phyloP scores from a whole-genome alignment of 2,113 vertebrate species.

The Anoplopoma fimbria region DNA sequence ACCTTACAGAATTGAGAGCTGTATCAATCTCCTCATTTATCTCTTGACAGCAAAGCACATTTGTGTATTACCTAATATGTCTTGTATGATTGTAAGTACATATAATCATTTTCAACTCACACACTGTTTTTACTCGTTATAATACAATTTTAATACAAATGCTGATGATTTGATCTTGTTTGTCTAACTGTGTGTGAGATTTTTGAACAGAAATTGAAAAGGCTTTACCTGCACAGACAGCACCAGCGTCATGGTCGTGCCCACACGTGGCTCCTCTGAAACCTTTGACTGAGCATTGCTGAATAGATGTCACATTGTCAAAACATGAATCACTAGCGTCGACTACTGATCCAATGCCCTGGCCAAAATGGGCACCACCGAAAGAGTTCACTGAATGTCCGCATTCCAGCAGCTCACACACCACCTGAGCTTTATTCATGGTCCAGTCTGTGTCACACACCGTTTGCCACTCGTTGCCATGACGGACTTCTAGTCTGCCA shows the following conservation, averaged over 20 bases:
- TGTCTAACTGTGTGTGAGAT: background rate
- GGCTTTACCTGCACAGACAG: constrained; percentile 66
- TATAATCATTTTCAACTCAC: background rate
- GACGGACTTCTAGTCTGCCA: constrained; percentile 78
- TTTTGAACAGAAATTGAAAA: background rate
- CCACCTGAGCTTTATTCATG: constrained; percentile 61
- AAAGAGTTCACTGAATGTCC: constrained; percentile 30
- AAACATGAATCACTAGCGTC: constrained; percentile 63
- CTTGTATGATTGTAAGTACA: background rate
- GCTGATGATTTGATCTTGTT: background rate
- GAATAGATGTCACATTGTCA: constrained; percentile 40
- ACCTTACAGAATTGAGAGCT: background rate
- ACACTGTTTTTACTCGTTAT: background rate
- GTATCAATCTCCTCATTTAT: background rate
- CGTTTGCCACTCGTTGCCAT: constrained; percentile 65
- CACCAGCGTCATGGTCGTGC: constrained; percentile 60
- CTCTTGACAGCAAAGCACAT: background rate
- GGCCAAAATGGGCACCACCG: constrained; percentile 44
- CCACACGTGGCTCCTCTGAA: constrained; percentile 55
- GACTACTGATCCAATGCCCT: constrained; percentile 61
- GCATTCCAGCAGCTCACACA: constrained; percentile 73
- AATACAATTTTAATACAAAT: background rate
- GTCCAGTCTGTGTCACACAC: constrained; percentile 77
- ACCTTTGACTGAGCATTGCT: constrained; percentile 57
- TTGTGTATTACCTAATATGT: background rate